Percentiles rank a stretch among this genome's conserved stretches.
Conservation (phyloP, 2,888 invertebrate species). For the Byasa hedistus region DNA sequence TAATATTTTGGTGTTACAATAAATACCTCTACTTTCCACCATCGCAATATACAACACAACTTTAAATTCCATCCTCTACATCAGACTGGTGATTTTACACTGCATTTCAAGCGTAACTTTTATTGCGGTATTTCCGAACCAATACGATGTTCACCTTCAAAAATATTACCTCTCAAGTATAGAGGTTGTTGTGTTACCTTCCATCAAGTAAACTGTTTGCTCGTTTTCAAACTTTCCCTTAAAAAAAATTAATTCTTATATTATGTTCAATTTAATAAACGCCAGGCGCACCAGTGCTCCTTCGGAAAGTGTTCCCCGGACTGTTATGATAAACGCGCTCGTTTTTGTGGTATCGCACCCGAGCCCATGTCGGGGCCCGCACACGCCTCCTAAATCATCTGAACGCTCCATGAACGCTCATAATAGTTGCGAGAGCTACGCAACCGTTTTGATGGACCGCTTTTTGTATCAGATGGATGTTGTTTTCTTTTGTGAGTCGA, state of each 20-base stretch:
- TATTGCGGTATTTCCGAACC: too few relatives aligned
- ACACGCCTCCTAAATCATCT: slow-evolving; percentile 27
- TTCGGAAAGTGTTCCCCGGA: slow-evolving; percentile 10
- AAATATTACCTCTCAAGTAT: too few relatives aligned
- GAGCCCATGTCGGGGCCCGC: slow-evolving; percentile 1
- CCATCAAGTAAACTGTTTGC: too few relatives aligned
- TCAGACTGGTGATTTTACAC: too few relatives aligned
- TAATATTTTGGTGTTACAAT: too few relatives aligned
- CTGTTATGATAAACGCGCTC: slow-evolving; percentile 17
- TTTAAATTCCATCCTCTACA: too few relatives aligned
- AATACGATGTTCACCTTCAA: too few relatives aligned
- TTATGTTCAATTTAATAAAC: background rate
- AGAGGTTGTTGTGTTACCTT: too few relatives aligned
- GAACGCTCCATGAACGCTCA: slow-evolving; percentile 26
- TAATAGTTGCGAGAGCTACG: slow-evolving; percentile 19
- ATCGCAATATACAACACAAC: too few relatives aligned
- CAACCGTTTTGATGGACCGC: slow-evolving; percentile 20
- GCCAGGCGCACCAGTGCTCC: slow-evolving; percentile 5
- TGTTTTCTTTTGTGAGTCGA: slow-evolving; percentile 1
- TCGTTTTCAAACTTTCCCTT: too few relatives aligned
- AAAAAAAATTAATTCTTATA: background rate
- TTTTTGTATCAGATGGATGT: slow-evolving; percentile 24
- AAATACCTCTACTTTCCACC: too few relatives aligned
- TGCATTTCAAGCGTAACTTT: too few relatives aligned
- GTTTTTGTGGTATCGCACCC: slow-evolving; percentile 21